These are phyloP conservation scores for Pachyseris speciosa DNA, from an alignment of 64 coral and sea anemone species.

Conservation along the genomic window DNA sequence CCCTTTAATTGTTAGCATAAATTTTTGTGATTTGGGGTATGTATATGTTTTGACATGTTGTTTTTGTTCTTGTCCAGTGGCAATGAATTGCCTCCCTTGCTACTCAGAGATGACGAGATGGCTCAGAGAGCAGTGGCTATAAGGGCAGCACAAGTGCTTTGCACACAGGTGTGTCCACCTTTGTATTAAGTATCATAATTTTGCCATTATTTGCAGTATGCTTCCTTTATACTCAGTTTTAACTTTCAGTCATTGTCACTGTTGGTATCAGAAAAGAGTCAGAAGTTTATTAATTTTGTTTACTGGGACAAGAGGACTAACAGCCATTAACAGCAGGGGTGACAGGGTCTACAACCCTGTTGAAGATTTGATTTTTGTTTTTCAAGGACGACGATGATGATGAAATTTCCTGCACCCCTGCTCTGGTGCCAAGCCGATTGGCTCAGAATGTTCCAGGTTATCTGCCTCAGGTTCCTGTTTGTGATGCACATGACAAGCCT, in stretches of 20 bases:
- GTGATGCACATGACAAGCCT: not conserved
- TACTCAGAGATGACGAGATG: constrained; percentile 78
- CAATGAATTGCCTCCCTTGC: constrained; percentile 70
- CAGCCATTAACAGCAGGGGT: not conserved
- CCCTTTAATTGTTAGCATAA: not conserved
- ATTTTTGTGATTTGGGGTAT: not conserved
- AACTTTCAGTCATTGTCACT: too few species aligned
- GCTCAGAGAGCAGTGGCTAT: constrained; percentile 62
- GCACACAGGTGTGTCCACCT: constrained; percentile 25
- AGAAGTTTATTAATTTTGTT: too few species aligned
- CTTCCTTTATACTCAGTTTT: too few species aligned
- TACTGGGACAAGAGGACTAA: too few species aligned
- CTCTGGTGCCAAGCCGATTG: constrained; percentile 80
- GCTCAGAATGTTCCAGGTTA: constrained; percentile 12
- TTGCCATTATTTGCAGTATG: not conserved
- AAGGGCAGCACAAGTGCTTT: constrained; percentile 78
- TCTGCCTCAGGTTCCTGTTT: not conserved
- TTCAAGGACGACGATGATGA: constrained; percentile 49
- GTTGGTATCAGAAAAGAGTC: too few species aligned
- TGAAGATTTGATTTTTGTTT: too few species aligned
- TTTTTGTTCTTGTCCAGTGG: constrained; percentile 21
- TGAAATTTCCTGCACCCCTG: constrained; percentile 79
- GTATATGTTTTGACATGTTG: not conserved
- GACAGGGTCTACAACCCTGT: too few species aligned
- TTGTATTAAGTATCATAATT: not conserved